Evolutionary conservation across 2,113 vertebrate genomes (phyloP).

Genomic region (Protobothrops mucrosquamatus): DNA sequence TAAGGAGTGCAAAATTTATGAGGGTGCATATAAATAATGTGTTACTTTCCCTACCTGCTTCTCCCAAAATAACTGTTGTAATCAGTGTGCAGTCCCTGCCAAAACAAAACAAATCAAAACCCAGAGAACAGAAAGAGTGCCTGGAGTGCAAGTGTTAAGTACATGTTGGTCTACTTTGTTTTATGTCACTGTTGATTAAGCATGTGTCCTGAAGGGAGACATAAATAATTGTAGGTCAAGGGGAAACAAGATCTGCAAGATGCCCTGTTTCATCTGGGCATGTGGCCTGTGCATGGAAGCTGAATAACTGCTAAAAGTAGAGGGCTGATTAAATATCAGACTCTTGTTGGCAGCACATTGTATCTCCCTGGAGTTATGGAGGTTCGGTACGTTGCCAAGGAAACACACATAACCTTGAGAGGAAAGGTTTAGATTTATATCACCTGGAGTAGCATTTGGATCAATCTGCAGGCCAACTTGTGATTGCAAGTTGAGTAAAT

Average conservation of each 20-base stretch:
- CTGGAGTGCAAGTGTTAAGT: background rate
- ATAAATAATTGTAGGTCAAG: background rate
- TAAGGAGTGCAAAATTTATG: background rate
- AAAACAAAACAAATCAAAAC: background rate
- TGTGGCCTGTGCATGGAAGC: background rate
- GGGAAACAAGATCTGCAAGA: background rate
- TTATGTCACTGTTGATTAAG: background rate
- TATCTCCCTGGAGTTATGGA: conserved; percentile 28
- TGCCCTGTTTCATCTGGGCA: background rate
- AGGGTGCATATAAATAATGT: background rate
- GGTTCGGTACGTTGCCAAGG: conserved; percentile 50
- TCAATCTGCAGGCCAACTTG: conserved; percentile 25
- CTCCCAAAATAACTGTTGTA: background rate
- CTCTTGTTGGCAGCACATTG: conserved; percentile 11
- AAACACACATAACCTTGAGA: conserved; percentile 49
- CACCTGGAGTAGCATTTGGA: conserved; percentile 43
- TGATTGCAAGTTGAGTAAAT: conserved; percentile 13
- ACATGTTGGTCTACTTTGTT: background rate
- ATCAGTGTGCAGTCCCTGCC: background rate
- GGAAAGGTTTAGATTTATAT: conserved; percentile 48
- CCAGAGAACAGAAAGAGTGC: background rate
- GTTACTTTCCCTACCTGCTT: background rate
- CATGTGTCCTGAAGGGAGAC: background rate
- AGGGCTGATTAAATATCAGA: conserved; percentile 24
- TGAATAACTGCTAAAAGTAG: conserved; percentile 18